Evolutionary conservation across 1,140 invertebrate species (phyloP).

Genomic region (Coptotermes formosanus): DNA sequence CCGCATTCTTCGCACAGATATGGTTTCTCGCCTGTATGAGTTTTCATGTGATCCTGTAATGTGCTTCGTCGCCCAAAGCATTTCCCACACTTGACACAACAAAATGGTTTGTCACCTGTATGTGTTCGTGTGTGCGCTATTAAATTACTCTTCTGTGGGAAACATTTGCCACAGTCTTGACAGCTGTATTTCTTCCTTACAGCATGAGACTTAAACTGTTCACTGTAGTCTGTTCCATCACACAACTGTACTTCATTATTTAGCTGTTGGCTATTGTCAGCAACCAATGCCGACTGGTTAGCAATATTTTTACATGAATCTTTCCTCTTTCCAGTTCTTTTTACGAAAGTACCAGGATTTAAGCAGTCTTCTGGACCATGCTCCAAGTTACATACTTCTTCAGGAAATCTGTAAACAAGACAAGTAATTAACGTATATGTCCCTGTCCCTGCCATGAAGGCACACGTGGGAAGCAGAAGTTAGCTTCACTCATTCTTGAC

Average conservation of each 20-base stretch:
- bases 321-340: background rate
- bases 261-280: background rate
- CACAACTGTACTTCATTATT: background rate
- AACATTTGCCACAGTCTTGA: slow-evolving; percentile 21
- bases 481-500: too few species aligned
- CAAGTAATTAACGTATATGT: too few species aligned
- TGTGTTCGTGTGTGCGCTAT: slow-evolving; percentile 43
- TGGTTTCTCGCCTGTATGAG: slow-evolving; percentile 56
- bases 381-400: background rate
- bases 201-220: background rate
- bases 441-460: too few species aligned
- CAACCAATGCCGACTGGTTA: background rate
- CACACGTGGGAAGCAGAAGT: too few species aligned
- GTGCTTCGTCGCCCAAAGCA: slow-evolving; percentile 46
- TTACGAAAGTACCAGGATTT: background rate
- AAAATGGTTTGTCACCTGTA: slow-evolving; percentile 52
- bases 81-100: slow-evolving; percentile 51
- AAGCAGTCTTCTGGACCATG: background rate
- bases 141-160: slow-evolving; percentile 20
- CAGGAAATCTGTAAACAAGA: background rate
- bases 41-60: slow-evolving; percentile 51
- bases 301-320: background rate
- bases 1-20: slow-evolving; percentile 66
- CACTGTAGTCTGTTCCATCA: background rate
- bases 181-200: slow-evolving; percentile 23